Percentiles rank a stretch among this genome's conserved stretches.
Evolutionary conservation across 2,797 vertebrate genomes (phyloP).

Genomic region (Betta splendens): DNA sequence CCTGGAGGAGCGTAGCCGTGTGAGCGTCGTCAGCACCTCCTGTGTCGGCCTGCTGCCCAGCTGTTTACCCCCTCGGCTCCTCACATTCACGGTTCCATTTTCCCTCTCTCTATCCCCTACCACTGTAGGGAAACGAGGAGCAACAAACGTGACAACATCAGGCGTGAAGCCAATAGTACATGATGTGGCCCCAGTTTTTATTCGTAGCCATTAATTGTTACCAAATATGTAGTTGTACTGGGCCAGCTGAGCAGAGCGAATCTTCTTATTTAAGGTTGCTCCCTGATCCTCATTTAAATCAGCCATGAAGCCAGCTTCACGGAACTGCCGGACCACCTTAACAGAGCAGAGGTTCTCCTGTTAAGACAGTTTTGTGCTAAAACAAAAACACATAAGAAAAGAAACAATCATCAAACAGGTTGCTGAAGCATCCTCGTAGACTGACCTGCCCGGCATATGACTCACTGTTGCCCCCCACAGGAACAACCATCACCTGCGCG

Average conservation of each 20-base stretch:
- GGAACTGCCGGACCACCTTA: conserved; percentile 84
- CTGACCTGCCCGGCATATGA: conserved; percentile 86
- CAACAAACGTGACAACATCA: conserved; percentile 13
- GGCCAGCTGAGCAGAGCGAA: conserved; percentile 87
- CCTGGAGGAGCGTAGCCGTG: conserved; percentile 74
- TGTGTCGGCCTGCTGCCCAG: conserved; percentile 78
- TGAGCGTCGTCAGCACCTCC: conserved; percentile 77
- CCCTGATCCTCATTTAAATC: conserved; percentile 81
- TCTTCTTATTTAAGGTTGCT: conserved; percentile 88
- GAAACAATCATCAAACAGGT: background rate
- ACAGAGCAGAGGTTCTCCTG: conserved; percentile 19
- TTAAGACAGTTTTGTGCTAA: conserved; percentile 27
- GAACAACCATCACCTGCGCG: conserved; percentile 87
- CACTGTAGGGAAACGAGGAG: conserved; percentile 72
- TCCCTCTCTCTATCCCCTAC: conserved; percentile 85
- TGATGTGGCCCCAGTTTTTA: background rate
- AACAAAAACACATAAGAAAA: conserved; percentile 18
- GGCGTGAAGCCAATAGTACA: background rate
- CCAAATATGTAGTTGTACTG: conserved; percentile 96
- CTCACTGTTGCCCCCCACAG: conserved; percentile 83
- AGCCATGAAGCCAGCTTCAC: conserved; percentile 80
- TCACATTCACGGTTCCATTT: conserved; percentile 81
- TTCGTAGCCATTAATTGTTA: conserved; percentile 61
- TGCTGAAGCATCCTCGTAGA: conserved; percentile 5
- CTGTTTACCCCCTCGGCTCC: conserved; percentile 81